Percentiles rank a stretch among this genome's conserved stretches.
Conservation (phyloP, 2,888 invertebrate species). For the Ypsolopha sequella region DNA sequence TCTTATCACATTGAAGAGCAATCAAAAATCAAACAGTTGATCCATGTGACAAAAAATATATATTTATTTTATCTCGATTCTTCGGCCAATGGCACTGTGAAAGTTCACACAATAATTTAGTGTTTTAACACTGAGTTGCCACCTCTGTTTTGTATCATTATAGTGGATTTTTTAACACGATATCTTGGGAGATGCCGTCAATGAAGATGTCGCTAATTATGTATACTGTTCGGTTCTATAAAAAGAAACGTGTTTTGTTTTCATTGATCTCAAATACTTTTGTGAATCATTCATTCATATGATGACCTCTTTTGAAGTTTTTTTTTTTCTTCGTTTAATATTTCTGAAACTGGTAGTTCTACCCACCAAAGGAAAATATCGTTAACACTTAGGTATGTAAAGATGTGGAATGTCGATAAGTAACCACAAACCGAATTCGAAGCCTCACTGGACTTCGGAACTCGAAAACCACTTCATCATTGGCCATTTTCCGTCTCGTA, state of each 20-base stretch:
- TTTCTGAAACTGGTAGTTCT: no score
- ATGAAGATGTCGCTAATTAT: slow-evolving; percentile 44
- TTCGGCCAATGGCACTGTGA: slow-evolving; percentile 49
- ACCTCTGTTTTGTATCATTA: slow-evolving; percentile 49
- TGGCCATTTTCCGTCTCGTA: slow-evolving; percentile 57
- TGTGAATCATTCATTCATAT: background rate
- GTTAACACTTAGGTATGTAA: no score
- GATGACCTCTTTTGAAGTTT: no score
- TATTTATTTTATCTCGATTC: background rate
- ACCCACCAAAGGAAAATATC: no score
- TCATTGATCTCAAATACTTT: background rate
- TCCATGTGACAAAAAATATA: slow-evolving; percentile 26
- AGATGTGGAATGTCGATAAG: no score
- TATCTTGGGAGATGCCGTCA: background rate
- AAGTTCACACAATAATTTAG: slow-evolving; percentile 68
- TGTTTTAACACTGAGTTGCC: slow-evolving; percentile 60
- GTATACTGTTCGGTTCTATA: slow-evolving; percentile 10
- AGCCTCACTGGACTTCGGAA: background rate
- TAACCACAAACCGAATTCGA: no score
- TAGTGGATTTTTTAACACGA: slow-evolving; percentile 8
- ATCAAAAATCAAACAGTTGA: slow-evolving; percentile 6
- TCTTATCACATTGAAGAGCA: slow-evolving; percentile 9
- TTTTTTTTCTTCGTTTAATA: no score
- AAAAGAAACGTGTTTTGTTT: slow-evolving; percentile 10
- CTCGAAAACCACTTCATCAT: slow-evolving; percentile 48